Evolutionary conservation across 1,140 invertebrate species (phyloP), one percentile per base, ranked within the genome.

Genomic region (Macrobrachium nipponense): DNA sequence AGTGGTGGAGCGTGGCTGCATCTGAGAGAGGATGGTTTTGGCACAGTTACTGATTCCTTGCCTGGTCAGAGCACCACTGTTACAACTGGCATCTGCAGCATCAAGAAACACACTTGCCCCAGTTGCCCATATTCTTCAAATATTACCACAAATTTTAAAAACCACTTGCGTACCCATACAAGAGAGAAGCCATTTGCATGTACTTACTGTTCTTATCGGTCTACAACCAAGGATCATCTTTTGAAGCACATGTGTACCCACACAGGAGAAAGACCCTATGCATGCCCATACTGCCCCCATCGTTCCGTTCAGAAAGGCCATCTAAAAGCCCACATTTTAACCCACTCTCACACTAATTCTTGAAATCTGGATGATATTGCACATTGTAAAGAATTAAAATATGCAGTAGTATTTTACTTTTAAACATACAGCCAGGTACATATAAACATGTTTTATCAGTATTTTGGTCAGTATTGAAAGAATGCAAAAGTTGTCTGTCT

Each of bases 161-260:
- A 79, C 36, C 83, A 86, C 23, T 61, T 86, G 36, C 77, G 77
- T 43, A 86, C 83, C 20, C 77, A 86, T 59, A 80, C 77, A 23
- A 77, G 77, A 62, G 83, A 86, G 51, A 86, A 86, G 68, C 68
- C 68, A 36, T 72, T 72, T 72, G 36, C 68, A 36, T 72, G 68
- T 72, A n/a, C 68, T 2, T 72, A 72, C 68, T 72, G 68, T 20
- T 72, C 68, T 20, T 72, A 23, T 8, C 20, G 68, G 20, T 72
- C 68, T 23, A 23, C 68, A n/a, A 72, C 68, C 20, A 72, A 72
- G 68, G 36, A 72, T 23, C 20, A n/a, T 12, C 20, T 72, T n/a
- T 5, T 23, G 20, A 72, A 72, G 20, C 68, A 72, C 5, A 36
- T 72, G 14, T 12, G 68, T 14, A 36, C 36, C 14, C 68, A 72